Percentiles rank a stretch among this genome's conserved stretches.
These are phyloP conservation scores for Hemicentrotus pulcherrimus DNA, from an alignment of 35 echinoderm and acorn worm species.

Conservation along the genomic window DNA sequence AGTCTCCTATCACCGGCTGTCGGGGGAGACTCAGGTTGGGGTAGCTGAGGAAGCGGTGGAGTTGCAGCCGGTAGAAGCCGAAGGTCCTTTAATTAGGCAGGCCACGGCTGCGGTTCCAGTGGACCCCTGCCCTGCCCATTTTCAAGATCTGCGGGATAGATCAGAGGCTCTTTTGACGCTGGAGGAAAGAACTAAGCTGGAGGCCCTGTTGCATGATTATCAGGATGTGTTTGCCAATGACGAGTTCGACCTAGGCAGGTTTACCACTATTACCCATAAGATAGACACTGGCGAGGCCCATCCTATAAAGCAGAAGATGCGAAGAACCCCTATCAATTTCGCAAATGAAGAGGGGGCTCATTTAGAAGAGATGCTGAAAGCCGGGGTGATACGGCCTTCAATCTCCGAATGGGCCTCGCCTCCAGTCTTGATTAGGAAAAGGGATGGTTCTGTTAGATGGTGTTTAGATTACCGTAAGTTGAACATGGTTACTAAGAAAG, in stretches of 20 bases:
- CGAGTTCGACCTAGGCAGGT: slow-evolving; percentile 58
- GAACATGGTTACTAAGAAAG: too few relatives aligned
- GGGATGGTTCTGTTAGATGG: too few relatives aligned
- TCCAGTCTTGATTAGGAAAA: too few relatives aligned
- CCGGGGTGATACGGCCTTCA: too few relatives aligned
- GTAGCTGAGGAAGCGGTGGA: neutral
- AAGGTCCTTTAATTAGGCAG: neutral
- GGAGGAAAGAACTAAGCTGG: neutral
- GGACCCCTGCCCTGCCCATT: neutral
- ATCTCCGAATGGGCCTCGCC: too few relatives aligned
- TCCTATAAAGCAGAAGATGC: too few relatives aligned
- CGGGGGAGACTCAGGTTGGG: neutral
- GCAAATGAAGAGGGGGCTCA: too few relatives aligned
- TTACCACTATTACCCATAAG: slow-evolving; percentile 46
- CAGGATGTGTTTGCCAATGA: slow-evolving; percentile 66
- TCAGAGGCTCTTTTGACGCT: neutral
- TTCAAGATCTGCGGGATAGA: slow-evolving; percentile 45
- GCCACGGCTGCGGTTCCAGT: neutral
- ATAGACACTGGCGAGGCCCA: too few relatives aligned
- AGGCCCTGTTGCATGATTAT: neutral
- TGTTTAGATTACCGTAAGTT: too few relatives aligned
- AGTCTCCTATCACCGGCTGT: neutral
- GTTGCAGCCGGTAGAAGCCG: neutral
- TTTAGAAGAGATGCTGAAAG: too few relatives aligned
- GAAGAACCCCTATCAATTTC: too few relatives aligned